Evolutionary conservation across 2,888 invertebrate species (phyloP).

Genomic region (Steinernema carpocapsae): DNA sequence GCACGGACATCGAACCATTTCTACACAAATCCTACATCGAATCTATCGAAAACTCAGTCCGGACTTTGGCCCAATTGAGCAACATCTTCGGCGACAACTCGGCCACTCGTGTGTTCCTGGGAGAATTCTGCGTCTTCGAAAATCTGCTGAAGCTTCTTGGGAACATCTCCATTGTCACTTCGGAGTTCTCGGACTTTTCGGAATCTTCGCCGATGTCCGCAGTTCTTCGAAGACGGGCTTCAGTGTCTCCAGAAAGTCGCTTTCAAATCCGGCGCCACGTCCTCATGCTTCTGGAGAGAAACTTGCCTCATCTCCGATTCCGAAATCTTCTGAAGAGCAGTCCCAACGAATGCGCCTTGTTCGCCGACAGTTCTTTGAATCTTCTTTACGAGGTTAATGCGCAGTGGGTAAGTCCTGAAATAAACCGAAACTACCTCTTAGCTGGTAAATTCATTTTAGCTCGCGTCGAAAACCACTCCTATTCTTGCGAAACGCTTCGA

Average conservation of each 20-base stretch:
- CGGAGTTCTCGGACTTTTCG: not conserved
- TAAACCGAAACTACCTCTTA: no score
- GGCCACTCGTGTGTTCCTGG: not conserved
- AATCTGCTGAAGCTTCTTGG: not conserved
- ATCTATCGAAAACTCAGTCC: not conserved
- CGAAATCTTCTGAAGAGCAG: not conserved
- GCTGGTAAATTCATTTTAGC: not conserved
- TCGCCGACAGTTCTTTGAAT: not conserved
- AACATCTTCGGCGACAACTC: not conserved
- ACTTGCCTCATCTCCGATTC: not conserved
- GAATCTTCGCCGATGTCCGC: not conserved
- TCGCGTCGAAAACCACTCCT: not conserved
- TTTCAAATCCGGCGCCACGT: not conserved
- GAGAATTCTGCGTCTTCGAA: conserved; percentile 1
- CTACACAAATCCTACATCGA: not conserved
- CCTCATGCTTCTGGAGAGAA: not conserved
- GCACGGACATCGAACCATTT: not conserved
- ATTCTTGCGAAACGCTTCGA: not conserved
- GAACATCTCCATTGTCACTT: not conserved
- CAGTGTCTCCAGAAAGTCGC: not conserved
- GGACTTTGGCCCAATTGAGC: not conserved
- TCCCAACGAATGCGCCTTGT: not conserved
- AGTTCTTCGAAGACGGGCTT: not conserved
- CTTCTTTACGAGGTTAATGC: not conserved
- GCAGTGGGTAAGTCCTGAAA: not conserved